Conservation (phyloP, 30 jellyfish, hydroid and myxozoan species). For the Pelagia noctiluca region DNA sequence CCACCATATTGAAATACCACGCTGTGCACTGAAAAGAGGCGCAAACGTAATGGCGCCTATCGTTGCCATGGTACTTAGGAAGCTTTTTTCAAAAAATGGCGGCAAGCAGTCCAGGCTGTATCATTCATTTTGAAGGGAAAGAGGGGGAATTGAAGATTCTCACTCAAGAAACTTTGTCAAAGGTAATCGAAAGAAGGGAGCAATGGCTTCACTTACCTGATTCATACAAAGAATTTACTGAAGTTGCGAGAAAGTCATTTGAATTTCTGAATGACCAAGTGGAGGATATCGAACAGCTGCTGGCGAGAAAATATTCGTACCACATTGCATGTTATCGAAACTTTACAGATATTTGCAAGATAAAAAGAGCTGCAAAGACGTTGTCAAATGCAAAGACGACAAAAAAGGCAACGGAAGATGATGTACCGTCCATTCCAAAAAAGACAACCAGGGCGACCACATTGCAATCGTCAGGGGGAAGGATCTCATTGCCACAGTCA, state of each 20-base stretch:
- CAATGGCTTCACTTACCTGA: slow-evolving; percentile 36
- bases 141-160: slow-evolving; percentile 14
- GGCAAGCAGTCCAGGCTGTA: slow-evolving; percentile 44
- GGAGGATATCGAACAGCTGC: slow-evolving; percentile 44
- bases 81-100: slow-evolving; percentile 15
- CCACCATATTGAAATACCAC: slow-evolving; percentile 43
- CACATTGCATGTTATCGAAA: slow-evolving; percentile 39
- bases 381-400: slow-evolving; percentile 9
- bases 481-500: slow-evolving; percentile 17
- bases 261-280: slow-evolving; percentile 39
- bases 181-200: slow-evolving; percentile 41
- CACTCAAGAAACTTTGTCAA: slow-evolving; percentile 12
- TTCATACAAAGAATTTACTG: slow-evolving; percentile 29
- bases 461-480: slow-evolving; percentile 19
- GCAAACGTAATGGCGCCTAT: background rate
- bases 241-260: slow-evolving; percentile 32
- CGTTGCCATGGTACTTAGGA: slow-evolving; percentile 28
- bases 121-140: slow-evolving; percentile 53
- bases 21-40: slow-evolving; percentile 30
- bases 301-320: slow-evolving; percentile 1
- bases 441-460: slow-evolving; percentile 34
- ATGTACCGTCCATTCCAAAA: slow-evolving; percentile 20
- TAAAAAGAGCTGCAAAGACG: slow-evolving; percentile 29
- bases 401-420: slow-evolving; percentile 18
- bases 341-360: slow-evolving; percentile 27